Percentiles rank a stretch among this genome's conserved stretches.
Conservation (phyloP, 1,140 invertebrate genomes). For the Drosophila sp. region DNA sequence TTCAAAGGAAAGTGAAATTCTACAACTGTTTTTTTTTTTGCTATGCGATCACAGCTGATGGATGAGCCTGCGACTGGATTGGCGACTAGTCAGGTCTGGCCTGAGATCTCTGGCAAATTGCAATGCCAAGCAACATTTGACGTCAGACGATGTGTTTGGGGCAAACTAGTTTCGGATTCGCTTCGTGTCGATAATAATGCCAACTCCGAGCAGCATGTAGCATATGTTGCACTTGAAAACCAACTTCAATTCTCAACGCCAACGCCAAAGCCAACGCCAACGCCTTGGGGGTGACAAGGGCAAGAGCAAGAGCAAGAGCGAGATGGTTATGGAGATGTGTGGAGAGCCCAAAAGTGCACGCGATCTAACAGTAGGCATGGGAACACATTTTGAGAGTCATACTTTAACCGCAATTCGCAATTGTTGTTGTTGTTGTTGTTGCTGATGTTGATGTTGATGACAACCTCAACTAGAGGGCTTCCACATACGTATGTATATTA, state of each 20-base stretch:
- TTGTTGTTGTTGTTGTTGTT: slow-evolving; percentile 32
- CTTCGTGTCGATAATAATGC: slow-evolving; percentile 75
- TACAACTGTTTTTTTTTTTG: slow-evolving; percentile 67
- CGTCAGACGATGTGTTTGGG: slow-evolving; percentile 7
- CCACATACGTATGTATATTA: slow-evolving; percentile 31
- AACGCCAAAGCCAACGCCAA: neutral
- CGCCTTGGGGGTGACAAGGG: neutral
- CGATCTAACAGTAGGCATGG: slow-evolving; percentile 73
- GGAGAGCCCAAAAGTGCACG: slow-evolving; percentile 48
- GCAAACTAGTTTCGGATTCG: slow-evolving; percentile 44
- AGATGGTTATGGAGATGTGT: neutral
- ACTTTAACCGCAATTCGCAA: slow-evolving; percentile 47
- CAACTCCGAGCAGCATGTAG: slow-evolving; percentile 52
- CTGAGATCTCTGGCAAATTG: slow-evolving; percentile 35
- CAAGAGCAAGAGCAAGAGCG: neutral
- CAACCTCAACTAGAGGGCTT: slow-evolving; percentile 30
- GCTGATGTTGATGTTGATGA: slow-evolving; percentile 12
- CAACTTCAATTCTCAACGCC: neutral
- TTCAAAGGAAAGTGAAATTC: slow-evolving; percentile 81
- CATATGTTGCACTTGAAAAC: slow-evolving; percentile 70
- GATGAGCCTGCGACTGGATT: slow-evolving; percentile 28
- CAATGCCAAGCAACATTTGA: slow-evolving; percentile 2
- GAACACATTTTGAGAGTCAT: slow-evolving; percentile 58
- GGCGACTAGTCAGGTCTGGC: slow-evolving; percentile 41
- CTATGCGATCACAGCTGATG: slow-evolving; percentile 56